Conservation (phyloP, 2,797 vertebrate genomes). For the Phalanger gymnotis region DNA sequence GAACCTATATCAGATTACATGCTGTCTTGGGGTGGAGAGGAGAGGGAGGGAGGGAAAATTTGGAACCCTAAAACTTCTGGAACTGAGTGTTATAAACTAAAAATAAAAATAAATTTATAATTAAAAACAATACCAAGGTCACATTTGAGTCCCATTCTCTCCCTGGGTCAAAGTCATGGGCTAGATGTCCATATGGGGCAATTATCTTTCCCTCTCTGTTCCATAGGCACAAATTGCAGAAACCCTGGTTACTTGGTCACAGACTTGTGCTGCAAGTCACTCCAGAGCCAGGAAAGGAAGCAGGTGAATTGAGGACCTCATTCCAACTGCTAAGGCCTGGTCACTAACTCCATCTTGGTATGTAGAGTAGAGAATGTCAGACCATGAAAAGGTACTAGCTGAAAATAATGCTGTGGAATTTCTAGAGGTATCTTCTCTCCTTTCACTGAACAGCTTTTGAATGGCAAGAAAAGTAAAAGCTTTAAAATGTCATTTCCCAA, state of each 20-base stretch:
- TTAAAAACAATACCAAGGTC: too few relatives aligned
- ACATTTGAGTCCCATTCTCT: not conserved
- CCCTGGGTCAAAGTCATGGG: not conserved
- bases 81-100: too few relatives aligned
- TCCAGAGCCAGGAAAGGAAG: not conserved
- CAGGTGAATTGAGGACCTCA: not conserved
- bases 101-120: too few relatives aligned
- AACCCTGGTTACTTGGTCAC: not conserved
- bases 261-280: not conserved
- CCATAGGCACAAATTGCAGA: not conserved
- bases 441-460: not conserved
- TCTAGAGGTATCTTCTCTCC: conserved; percentile 13
- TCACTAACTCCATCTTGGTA: conserved; percentile 3
- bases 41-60: too few relatives aligned
- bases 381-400: not conserved
- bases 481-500: conserved; percentile 24
- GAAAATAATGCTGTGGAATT: not conserved
- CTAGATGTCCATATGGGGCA: not conserved
- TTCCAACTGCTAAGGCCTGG: not conserved
- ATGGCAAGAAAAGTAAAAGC: not conserved
- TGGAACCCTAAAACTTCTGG: too few relatives aligned
- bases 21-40: too few relatives aligned
- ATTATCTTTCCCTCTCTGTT: not conserved
- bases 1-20: too few relatives aligned
- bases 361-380: not conserved